phyloP scores from a whole-genome alignment of 2,113 vertebrate species.

The Pelobates fuscus region DNA sequence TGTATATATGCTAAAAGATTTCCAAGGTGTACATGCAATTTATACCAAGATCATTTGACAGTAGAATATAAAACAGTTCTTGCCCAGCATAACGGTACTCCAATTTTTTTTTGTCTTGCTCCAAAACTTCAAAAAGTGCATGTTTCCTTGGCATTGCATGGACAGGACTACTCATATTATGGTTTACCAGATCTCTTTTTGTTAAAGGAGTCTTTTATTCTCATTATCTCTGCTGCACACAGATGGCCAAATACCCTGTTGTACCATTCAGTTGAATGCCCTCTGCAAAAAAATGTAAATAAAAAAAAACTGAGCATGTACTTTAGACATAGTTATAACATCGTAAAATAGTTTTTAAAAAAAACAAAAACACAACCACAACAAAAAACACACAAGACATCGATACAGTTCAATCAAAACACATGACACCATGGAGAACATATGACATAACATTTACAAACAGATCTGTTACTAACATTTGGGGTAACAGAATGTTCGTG shows the following conservation, averaged over 20 bases:
- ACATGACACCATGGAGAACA: no score
- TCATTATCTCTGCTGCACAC: conserved; percentile 64
- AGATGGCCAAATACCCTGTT: conserved; percentile 68
- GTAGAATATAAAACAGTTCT: no score
- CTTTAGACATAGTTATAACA: no score
- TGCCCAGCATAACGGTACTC: neutral
- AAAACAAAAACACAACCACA: no score
- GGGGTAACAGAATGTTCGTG: no score
- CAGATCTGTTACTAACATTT: no score
- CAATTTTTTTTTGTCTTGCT: neutral
- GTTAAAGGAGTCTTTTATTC: conserved; percentile 70
- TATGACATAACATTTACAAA: no score
- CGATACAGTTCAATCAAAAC: no score
- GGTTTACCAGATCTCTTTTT: conserved; percentile 13
- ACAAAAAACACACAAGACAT: no score
- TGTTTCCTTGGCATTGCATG: neutral
- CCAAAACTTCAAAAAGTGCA: neutral
- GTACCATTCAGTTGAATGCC: conserved; percentile 75
- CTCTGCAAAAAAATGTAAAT: conserved; percentile 60
- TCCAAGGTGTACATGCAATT: neutral
- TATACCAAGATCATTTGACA: no score
- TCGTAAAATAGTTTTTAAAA: no score
- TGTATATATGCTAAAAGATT: neutral
- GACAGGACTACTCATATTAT: conserved; percentile 42
- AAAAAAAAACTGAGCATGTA: no score